Percentiles rank a stretch among this genome's conserved stretches.
Evolutionary conservation across 2,888 invertebrate species (phyloP).

Genomic region (Horisme vitalbata): DNA sequence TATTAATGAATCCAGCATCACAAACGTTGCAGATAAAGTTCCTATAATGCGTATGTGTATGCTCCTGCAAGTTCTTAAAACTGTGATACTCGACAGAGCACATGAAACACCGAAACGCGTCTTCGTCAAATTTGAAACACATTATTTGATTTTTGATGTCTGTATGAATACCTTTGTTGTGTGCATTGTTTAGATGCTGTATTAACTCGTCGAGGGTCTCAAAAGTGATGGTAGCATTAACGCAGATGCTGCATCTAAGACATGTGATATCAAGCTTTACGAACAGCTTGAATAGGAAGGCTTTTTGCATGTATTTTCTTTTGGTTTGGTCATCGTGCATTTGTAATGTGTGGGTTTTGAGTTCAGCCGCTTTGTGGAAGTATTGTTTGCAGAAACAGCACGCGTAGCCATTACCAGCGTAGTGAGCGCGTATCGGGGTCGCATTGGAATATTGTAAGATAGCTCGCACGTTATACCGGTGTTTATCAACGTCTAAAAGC

Average conservation of each 20-base stretch:
- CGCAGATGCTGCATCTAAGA: slow-evolving; percentile 46
- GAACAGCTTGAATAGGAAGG: slow-evolving; percentile 36
- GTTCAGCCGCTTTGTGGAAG: slow-evolving; percentile 45
- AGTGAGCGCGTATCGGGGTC: slow-evolving; percentile 56
- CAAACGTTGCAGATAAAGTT: slow-evolving; percentile 54
- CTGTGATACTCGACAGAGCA: slow-evolving; percentile 45
- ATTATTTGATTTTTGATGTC: slow-evolving; percentile 55
- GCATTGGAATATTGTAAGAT: slow-evolving; percentile 60
- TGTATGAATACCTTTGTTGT: slow-evolving; percentile 39
- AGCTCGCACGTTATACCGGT: slow-evolving; percentile 52
- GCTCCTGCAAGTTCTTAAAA: slow-evolving; percentile 52
- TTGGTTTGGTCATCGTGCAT: slow-evolving; percentile 45
- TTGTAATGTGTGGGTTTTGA: slow-evolving; percentile 54
- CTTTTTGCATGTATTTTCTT: slow-evolving; percentile 51
- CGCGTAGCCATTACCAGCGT: slow-evolving; percentile 52
- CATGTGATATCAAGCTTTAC: slow-evolving; percentile 52
- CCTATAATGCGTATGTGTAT: slow-evolving; percentile 55
- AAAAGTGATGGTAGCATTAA: slow-evolving; percentile 37
- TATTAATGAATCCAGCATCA: slow-evolving; percentile 50
- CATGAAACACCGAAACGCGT: slow-evolving; percentile 43
- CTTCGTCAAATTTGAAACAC: slow-evolving; percentile 51
- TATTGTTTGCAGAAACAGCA: slow-evolving; percentile 60
- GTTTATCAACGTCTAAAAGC: slow-evolving; percentile 39
- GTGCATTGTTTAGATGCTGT: slow-evolving; percentile 32
- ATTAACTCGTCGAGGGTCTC: slow-evolving; percentile 35